Percentiles rank a stretch among this genome's conserved stretches.
Evolutionary conservation across 2,113 vertebrate species (phyloP).

Genomic region (Pygoscelis adeliae): DNA sequence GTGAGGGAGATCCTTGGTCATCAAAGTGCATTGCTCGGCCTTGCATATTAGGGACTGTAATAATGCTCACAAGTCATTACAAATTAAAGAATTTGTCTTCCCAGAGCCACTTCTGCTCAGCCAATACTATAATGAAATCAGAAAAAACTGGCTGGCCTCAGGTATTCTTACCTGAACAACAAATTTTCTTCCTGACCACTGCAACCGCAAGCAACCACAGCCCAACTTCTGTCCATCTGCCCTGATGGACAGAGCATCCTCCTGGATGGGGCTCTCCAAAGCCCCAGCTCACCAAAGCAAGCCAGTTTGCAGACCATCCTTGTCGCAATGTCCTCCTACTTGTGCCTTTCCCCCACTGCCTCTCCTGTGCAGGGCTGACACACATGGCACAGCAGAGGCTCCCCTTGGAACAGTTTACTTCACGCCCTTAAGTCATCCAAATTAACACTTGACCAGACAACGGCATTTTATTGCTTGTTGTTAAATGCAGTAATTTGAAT

Average conservation of each 20-base stretch:
- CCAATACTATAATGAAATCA: not conserved
- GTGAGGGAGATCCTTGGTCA: not conserved
- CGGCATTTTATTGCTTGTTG: not conserved
- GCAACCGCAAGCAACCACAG: not conserved
- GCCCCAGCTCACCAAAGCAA: not conserved
- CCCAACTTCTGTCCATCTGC: not conserved
- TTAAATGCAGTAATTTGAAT: not conserved
- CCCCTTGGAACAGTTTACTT: not conserved
- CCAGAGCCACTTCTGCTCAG: not conserved
- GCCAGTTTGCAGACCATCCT: not conserved
- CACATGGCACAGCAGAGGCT: not conserved
- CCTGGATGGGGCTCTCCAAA: not conserved
- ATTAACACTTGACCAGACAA: not conserved
- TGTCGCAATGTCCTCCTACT: fast-evolving
- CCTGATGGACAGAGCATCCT: not conserved
- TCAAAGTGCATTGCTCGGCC: not conserved
- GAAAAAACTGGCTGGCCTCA: not conserved
- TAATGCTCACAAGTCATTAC: not conserved
- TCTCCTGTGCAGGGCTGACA: not conserved
- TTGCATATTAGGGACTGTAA: not conserved
- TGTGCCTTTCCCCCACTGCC: not conserved
- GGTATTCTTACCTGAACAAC: not conserved
- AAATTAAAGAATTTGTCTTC: not conserved
- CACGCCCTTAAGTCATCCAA: not conserved
- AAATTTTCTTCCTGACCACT: not conserved